These are phyloP conservation scores for Plebejus argus DNA, from an alignment of 2,888 invertebrate genomes.

Conservation along the genomic window DNA sequence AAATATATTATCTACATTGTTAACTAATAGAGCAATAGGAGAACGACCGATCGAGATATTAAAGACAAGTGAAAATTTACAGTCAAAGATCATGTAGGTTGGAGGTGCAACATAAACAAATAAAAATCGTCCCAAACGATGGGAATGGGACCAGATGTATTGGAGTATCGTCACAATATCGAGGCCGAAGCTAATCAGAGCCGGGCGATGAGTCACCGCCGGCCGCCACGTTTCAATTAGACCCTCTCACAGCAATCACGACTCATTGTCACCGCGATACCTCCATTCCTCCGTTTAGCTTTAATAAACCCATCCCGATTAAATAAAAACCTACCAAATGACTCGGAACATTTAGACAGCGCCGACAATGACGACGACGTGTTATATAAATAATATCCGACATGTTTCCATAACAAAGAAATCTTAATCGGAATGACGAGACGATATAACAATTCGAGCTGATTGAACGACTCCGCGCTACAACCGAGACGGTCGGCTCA, in stretches of 20 bases:
- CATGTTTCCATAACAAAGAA: slow-evolving; percentile 80
- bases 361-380: slow-evolving; percentile 49
- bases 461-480: slow-evolving; percentile 72
- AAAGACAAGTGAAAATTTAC: background rate
- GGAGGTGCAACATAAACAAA: slow-evolving; percentile 21
- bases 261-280: slow-evolving; percentile 72
- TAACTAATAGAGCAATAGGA: background rate
- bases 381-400: slow-evolving; percentile 80
- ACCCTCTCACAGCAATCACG: slow-evolving; percentile 74
- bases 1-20: no score
- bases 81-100: background rate
- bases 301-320: slow-evolving; percentile 75
- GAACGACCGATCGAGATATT: background rate
- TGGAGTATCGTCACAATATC: slow-evolving; percentile 39
- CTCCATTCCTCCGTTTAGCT: slow-evolving; percentile 61
- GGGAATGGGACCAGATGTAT: slow-evolving; percentile 30
- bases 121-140: slow-evolving; percentile 22
- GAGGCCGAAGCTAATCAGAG: slow-evolving; percentile 62
- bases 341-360: slow-evolving; percentile 69
- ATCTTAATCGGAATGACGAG: slow-evolving; percentile 79
- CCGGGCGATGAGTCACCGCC: slow-evolving; percentile 63
- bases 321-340: slow-evolving; percentile 76
- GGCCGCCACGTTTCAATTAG: slow-evolving; percentile 61
- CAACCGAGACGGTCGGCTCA: slow-evolving; percentile 54
- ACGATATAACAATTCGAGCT: slow-evolving; percentile 76